phyloP scores from a whole-genome alignment of 2,797 vertebrate species.

The Myotis pilosus region DNA sequence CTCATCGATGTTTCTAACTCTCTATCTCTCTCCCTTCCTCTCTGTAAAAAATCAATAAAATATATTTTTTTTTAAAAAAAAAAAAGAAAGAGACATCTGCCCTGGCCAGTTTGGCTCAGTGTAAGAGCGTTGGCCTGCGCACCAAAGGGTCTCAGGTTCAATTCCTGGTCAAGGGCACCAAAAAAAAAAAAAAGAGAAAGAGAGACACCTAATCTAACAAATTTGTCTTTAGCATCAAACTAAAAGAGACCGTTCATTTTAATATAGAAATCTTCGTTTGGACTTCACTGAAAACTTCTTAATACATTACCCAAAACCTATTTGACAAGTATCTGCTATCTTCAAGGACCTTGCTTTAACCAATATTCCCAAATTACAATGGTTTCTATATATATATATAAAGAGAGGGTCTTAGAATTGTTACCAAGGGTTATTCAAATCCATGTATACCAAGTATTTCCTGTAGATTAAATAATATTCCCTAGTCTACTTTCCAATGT shows the following conservation, averaged over 20 bases:
- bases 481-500: background rate
- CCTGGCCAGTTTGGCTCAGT: too few relatives aligned
- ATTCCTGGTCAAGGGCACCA: too few relatives aligned
- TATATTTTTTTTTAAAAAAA: background rate
- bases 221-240: background rate
- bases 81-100: background rate
- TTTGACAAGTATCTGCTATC: conserved; percentile 3
- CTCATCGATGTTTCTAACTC: too few relatives aligned
- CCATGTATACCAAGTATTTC: background rate
- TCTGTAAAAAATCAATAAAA: too few relatives aligned
- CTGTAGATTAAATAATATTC: background rate
- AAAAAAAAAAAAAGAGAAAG: background rate
- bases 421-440: conserved; percentile 35
- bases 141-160: too few relatives aligned
- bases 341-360: background rate
- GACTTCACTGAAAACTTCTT: background rate
- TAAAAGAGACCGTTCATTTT: background rate
- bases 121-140: too few relatives aligned
- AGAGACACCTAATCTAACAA: conserved; percentile 18
- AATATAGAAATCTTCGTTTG: conserved; percentile 22
- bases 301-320: background rate
- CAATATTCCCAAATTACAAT: background rate
- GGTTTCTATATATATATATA: background rate
- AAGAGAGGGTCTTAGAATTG: background rate
- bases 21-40: too few relatives aligned